Percentiles rank a stretch among this genome's conserved stretches.
Evolutionary conservation across 2,113 vertebrate species (phyloP).

Genomic region (Rhea americana): DNA sequence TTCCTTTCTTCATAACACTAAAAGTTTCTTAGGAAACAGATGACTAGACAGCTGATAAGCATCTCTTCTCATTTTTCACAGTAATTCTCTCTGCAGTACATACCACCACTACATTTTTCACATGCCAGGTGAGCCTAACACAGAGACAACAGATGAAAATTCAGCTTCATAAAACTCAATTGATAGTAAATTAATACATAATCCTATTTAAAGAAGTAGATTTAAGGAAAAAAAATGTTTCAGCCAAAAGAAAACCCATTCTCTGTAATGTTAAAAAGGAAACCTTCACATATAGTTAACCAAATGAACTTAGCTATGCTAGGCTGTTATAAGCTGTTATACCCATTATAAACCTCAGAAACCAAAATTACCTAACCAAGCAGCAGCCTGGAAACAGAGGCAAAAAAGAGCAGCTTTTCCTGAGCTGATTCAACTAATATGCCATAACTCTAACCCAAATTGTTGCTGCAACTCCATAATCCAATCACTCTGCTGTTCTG

Average conservation of each 20-base stretch:
- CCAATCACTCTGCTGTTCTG: background rate
- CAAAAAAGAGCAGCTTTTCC: background rate
- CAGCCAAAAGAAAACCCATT: background rate
- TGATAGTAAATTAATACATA: background rate
- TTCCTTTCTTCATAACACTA: background rate
- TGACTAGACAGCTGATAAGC: background rate
- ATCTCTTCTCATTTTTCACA: accelerated
- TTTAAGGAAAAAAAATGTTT: background rate
- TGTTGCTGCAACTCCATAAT: background rate
- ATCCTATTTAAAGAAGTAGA: background rate
- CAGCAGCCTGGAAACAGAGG: background rate
- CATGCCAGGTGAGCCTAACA: background rate
- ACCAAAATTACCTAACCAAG: background rate
- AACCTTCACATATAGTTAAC: background rate
- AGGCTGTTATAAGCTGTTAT: background rate
- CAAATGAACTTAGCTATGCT: background rate
- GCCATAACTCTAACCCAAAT: background rate
- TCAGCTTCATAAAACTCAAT: background rate
- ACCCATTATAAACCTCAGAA: background rate
- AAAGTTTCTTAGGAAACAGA: background rate
- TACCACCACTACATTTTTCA: background rate
- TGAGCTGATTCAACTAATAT: background rate
- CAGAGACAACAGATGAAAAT: background rate
- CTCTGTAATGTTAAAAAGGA: background rate
- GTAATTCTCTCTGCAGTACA: background rate